A percentile compares a stretch with the other conserved stretches of the same genome.
Evolutionary conservation across 2,113 vertebrate genomes (phyloP).

Genomic region (Sterrhoptilus dennistouni): DNA sequence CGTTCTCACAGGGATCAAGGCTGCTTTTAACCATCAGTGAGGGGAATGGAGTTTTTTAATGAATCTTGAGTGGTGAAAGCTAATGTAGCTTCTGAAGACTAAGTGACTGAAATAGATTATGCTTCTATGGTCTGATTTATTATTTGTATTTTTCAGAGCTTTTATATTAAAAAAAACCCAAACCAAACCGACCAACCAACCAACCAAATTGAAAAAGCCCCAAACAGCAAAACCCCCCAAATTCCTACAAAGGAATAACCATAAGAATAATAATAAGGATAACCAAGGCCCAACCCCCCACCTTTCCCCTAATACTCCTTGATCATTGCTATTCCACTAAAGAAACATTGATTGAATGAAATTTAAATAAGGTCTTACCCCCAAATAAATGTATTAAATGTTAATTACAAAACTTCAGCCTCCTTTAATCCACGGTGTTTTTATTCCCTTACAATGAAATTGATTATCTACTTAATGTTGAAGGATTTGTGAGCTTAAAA

Average conservation of each 20-base stretch:
- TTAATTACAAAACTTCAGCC: not conserved
- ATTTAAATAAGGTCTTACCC: not conserved
- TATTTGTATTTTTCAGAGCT: not conserved
- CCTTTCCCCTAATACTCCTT: not conserved
- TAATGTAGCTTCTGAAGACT: not conserved
- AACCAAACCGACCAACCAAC: no score
- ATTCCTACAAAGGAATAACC: accelerated
- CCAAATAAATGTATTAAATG: not conserved
- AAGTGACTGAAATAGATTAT: not conserved
- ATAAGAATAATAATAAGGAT: no score
- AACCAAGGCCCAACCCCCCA: accelerated
- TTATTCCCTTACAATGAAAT: not conserved
- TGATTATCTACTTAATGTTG: not conserved
- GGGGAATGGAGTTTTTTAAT: not conserved
- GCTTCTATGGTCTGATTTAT: not conserved
- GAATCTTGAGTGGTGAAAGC: not conserved
- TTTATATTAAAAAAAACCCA: not conserved
- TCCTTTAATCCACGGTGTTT: not conserved
- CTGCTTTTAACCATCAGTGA: not conserved
- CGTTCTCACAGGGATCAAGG: not conserved
- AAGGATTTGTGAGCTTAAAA: not conserved
- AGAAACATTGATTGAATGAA: not conserved
- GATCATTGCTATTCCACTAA: not conserved
- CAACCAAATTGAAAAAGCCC: not conserved
- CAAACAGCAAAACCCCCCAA: not conserved